These are phyloP conservation scores for Leucoraja erinaceus DNA, from an alignment of 2,113 vertebrate species.

Conservation along the genomic window DNA sequence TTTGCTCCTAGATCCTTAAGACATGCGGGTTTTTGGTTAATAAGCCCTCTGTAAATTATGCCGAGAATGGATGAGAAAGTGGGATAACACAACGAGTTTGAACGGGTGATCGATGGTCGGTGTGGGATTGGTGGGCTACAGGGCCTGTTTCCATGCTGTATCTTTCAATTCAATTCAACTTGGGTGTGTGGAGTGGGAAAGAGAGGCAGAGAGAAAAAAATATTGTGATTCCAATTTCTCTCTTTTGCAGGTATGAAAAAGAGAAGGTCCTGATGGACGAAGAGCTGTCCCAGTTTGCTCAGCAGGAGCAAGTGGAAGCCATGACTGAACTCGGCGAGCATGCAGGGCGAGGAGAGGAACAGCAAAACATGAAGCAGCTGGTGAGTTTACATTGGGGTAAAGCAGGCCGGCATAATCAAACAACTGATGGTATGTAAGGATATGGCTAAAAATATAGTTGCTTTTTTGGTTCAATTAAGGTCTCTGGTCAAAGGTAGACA, in stretches of 20 bases:
- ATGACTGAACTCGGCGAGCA: conserved; percentile 53
- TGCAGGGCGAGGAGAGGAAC: conserved; percentile 52
- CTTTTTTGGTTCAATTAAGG: not conserved
- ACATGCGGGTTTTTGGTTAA: too few relatives aligned
- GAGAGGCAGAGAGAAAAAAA: conserved; percentile 32
- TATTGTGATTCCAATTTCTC: conserved; percentile 10
- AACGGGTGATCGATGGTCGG: too few relatives aligned
- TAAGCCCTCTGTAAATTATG: too few relatives aligned
- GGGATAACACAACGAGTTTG: too few relatives aligned
- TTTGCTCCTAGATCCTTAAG: too few relatives aligned
- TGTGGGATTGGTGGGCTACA: too few relatives aligned
- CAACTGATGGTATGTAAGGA: not conserved
- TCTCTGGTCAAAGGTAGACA: not conserved
- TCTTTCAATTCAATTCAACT: too few relatives aligned
- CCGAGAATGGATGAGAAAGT: too few relatives aligned
- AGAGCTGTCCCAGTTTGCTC: conserved; percentile 62
- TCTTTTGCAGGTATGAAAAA: conserved; percentile 63
- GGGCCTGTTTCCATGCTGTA: too few relatives aligned
- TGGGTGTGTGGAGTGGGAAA: not conserved
- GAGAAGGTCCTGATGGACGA: conserved; percentile 74
- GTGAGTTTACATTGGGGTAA: conserved; percentile 57
- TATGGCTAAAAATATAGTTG: not conserved
- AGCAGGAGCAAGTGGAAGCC: conserved; percentile 64
- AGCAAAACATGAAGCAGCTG: conserved; percentile 56
- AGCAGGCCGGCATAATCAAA: not conserved